Percentiles rank a stretch among this genome's conserved stretches.
Conservation (phyloP, 2,113 vertebrate species). For the Illadopsis cleaveri region DNA sequence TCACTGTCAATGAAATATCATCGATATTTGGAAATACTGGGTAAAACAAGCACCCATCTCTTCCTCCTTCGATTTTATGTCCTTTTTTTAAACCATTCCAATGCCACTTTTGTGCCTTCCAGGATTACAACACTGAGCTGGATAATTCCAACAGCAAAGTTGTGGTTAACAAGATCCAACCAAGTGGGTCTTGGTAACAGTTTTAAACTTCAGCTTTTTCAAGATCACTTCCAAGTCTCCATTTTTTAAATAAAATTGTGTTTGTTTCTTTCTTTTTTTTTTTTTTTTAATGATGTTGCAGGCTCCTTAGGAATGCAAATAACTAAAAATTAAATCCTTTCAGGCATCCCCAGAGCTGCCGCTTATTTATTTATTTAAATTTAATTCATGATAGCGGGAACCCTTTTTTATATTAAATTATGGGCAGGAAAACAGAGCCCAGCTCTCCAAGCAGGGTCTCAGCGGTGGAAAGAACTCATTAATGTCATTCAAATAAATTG, state of each 20-base stretch:
- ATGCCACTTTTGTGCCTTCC: not conserved
- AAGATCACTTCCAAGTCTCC: not conserved
- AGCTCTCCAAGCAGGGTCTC: not conserved
- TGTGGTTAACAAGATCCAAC: too few relatives aligned
- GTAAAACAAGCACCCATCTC: rapidly evolving
- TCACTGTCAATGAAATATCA: not conserved
- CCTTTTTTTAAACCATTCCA: not conserved
- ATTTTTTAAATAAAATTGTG: not conserved
- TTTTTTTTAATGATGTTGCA: not conserved
- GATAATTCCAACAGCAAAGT: not conserved
- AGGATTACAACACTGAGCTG: not conserved
- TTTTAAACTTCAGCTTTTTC: not conserved
- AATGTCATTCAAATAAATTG: conserved; percentile 69
- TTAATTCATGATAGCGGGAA: not conserved
- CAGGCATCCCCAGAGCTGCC: not conserved
- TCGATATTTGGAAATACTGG: not conserved
- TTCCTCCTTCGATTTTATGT: not conserved
- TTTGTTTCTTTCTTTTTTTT: not conserved
- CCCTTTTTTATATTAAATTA: not conserved
- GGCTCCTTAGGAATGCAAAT: not conserved
- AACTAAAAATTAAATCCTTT: not conserved
- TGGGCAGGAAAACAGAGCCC: not conserved
- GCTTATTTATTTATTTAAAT: conserved; percentile 25
- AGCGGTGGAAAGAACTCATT: conserved; percentile 47
- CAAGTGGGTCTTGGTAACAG: not conserved